Evolutionary conservation across 2,113 vertebrate genomes (phyloP).

Genomic region (Diphyllodes magnificus): DNA sequence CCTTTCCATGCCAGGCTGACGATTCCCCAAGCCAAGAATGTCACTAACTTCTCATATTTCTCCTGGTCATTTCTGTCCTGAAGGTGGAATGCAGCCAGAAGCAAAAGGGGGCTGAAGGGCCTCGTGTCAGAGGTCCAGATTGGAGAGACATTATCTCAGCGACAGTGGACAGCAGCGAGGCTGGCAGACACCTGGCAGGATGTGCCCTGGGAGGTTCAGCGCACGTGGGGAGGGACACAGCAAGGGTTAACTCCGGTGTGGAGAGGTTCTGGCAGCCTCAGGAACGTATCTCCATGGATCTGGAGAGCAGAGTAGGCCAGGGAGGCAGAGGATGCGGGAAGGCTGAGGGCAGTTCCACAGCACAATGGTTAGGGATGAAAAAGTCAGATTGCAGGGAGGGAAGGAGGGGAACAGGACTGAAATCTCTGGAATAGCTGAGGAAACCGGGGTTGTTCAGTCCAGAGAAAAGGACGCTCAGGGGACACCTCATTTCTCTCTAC

Average conservation of each 20-base stretch:
- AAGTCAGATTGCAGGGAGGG: neutral
- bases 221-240: neutral
- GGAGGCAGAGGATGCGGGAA: neutral
- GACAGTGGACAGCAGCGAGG: neutral
- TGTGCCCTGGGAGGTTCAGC: neutral
- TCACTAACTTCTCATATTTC: conserved; percentile 66
- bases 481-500: neutral
- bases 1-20: conserved; percentile 52
- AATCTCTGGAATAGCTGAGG: neutral
- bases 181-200: neutral
- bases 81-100: conserved; percentile 1
- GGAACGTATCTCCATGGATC: neutral
- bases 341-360: no score
- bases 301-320: neutral
- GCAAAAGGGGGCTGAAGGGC: neutral
- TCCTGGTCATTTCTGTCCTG: conserved; percentile 57
- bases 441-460: neutral
- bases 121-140: conserved; percentile 51
- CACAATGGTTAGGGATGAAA: neutral
- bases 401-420: neutral
- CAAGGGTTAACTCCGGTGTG: neutral
- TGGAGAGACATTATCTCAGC: conserved; percentile 72
- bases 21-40: conserved; percentile 66
- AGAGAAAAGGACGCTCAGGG: neutral
- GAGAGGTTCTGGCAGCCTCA: neutral